phyloP scores from a whole-genome alignment of 2,113 vertebrate genomes.

The Centropus unirufus region DNA sequence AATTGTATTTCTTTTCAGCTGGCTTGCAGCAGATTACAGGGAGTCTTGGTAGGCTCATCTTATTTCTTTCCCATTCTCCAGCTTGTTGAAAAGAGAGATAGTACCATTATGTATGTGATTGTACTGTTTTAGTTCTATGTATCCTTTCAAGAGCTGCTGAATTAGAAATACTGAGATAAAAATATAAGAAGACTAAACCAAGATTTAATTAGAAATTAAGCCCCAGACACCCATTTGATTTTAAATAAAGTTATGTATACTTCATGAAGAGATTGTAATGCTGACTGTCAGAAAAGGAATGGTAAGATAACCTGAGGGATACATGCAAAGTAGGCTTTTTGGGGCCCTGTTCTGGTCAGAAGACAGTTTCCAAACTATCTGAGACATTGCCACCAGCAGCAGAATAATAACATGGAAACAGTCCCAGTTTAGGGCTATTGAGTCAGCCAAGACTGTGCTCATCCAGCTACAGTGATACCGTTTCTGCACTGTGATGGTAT shows the following conservation, averaged over 20 bases:
- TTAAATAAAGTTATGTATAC: conserved; percentile 17
- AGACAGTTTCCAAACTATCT: neutral
- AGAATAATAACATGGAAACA: neutral
- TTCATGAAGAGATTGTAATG: neutral
- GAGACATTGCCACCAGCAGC: neutral
- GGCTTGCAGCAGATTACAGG: neutral
- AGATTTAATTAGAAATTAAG: conserved; percentile 50
- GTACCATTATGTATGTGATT: neutral
- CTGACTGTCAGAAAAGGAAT: neutral
- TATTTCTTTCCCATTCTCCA: neutral
- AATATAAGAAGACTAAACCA: conserved; percentile 31
- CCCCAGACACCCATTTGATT: neutral
- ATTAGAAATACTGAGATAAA: conserved; percentile 39
- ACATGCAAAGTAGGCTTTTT: neutral
- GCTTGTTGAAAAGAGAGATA: neutral
- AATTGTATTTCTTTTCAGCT: conserved; percentile 25
- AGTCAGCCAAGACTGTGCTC: neutral
- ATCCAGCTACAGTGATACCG: rapidly evolving
- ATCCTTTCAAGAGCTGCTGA: neutral
- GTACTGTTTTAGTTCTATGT: neutral
- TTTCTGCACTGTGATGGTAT: neutral
- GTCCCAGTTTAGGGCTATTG: neutral
- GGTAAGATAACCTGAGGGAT: neutral
- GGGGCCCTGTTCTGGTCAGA: neutral
- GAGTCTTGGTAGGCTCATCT: neutral